Conservation (phyloP, 2,113 vertebrate species). For the Petromus typicus region DNA sequence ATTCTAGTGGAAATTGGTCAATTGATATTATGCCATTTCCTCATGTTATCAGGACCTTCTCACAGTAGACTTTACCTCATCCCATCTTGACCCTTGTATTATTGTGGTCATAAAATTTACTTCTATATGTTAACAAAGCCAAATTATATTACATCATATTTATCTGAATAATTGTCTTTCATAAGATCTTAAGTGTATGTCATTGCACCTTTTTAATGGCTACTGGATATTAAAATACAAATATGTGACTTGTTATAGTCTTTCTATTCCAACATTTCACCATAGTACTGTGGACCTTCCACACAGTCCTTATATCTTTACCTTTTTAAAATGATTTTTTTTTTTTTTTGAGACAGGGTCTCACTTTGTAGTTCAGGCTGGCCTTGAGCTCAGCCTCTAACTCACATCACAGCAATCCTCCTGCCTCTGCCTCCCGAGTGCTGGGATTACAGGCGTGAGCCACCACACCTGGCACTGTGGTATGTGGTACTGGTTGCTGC, state of each 20-base stretch:
- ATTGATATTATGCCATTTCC: not conserved
- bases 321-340: not conserved
- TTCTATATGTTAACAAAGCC: not conserved
- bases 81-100: not conserved
- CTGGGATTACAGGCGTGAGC: too few species aligned
- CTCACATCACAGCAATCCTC: too few species aligned
- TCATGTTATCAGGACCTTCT: not conserved
- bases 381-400: too few species aligned
- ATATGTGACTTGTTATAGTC: not conserved
- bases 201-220: not conserved
- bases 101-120: not conserved
- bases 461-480: too few species aligned
- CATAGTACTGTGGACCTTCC: not conserved
- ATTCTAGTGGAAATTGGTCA: not conserved
- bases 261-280: not conserved
- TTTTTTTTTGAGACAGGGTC: too few species aligned
- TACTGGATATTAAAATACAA: not conserved
- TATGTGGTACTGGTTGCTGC: too few species aligned
- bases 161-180: not conserved
- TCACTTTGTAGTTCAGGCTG: too few species aligned
- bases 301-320: not conserved
- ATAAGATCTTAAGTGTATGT: not conserved
- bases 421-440: too few species aligned
- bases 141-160: not conserved
- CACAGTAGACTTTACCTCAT: not conserved